Base-by-base conservation (phyloP, 1,140 invertebrate species). In the Brachionus calyciflorus region DNA sequence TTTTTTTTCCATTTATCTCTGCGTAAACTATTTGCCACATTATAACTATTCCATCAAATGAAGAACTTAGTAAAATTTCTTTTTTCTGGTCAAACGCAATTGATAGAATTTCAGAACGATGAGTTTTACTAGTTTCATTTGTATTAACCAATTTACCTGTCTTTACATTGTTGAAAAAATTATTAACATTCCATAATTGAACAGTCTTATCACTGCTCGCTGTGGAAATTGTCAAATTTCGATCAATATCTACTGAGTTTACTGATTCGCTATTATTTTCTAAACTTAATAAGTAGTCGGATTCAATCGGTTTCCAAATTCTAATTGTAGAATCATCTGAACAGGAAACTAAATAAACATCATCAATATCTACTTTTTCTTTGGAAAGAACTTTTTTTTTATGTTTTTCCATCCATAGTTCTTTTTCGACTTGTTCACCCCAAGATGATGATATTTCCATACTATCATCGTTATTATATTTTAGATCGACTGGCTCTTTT, bases 271-370 rank as follows among this genome's bases (percentile, higher is more conserved):
- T 73, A 51, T 73, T 17, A n/a, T 53, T 53, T 44, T 73, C 69
- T 24, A 73, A 37, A 24, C 48, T 53, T 5, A 73, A 40, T 17
- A 73, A 51, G 17, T 51, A 55, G 51, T 76, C 55, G 0, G 73
- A 44, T 10, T 76, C 73, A 6, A 55, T 76, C n/a, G 84, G 84
- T 77, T 80, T 80, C 83, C 83, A 84, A 1, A 85, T 75, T 77
- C 81, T 78, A 21, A 82, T 79, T 3, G 80, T 80, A 4, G 83
- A 83, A 79, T 84, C 83, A 77, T 84, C 83, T 17, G 80, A 79
- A 79, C 82, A 82, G 4, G 81, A 82, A 3, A 80, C 83, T n/a
- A 83, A 81, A 1, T 83, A 33, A 0, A 85, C 80, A 37, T 80
- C 77, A 7, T 81, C 79, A 26, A 82, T 68, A 14, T 78, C 77